Percentiles rank a stretch among this genome's conserved stretches.
phyloP scores from a whole-genome alignment of 1,140 invertebrate genomes.

The Leguminivora glycinivorella region DNA sequence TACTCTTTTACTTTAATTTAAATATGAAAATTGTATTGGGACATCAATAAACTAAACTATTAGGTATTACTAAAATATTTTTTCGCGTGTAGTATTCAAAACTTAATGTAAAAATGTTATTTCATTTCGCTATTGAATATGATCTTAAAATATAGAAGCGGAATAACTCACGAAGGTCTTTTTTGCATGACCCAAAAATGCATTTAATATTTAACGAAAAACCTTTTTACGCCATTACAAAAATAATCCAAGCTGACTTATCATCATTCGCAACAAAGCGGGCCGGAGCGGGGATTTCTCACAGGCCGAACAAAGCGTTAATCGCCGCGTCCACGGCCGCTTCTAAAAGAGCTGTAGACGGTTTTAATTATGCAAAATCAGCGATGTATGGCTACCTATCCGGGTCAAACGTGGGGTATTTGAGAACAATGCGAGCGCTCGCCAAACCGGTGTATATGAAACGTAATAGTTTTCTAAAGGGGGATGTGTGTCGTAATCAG shows the following conservation, averaged over 20 bases:
- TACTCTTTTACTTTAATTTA: too few relatives aligned
- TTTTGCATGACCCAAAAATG: background rate
- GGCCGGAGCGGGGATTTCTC: background rate
- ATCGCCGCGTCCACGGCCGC: slow-evolving; percentile 20
- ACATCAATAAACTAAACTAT: too few relatives aligned
- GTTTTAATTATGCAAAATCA: slow-evolving; percentile 72
- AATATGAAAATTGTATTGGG: too few relatives aligned
- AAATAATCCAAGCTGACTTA: slow-evolving; percentile 1
- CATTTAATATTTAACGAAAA: background rate
- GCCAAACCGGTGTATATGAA: slow-evolving; percentile 42
- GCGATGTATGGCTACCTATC: slow-evolving; percentile 57
- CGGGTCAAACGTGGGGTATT: slow-evolving; percentile 56
- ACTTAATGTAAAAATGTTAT: too few relatives aligned
- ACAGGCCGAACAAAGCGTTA: background rate
- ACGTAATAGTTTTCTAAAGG: slow-evolving; percentile 47
- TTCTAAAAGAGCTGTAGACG: slow-evolving; percentile 41
- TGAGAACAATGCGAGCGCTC: slow-evolving; percentile 64
- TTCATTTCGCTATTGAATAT: too few relatives aligned
- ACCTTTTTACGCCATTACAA: slow-evolving; percentile 1
- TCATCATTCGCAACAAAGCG: slow-evolving; percentile 3
- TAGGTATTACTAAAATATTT: too few relatives aligned
- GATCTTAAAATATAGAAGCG: too few relatives aligned
- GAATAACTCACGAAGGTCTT: too few relatives aligned
- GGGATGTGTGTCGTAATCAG: slow-evolving; percentile 5
- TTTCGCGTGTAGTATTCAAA: too few relatives aligned